Base-by-base conservation (phyloP, 2,888 invertebrate genomes). In the Tholera decimalis region DNA sequence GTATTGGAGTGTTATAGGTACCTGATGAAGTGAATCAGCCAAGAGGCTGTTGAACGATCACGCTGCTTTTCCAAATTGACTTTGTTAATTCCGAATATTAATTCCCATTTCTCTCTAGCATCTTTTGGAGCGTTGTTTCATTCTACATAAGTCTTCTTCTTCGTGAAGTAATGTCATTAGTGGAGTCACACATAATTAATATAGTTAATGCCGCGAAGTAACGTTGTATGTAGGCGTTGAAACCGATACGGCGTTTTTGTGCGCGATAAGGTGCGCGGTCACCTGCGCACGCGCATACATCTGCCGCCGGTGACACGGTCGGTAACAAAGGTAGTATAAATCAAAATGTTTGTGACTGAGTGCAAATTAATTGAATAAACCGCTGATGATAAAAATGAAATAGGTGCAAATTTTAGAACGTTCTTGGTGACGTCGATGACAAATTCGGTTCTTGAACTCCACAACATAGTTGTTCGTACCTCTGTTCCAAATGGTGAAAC, bases 281-380 rank as follows among this genome's bases (percentile, higher is more conserved):
- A 85, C 86, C 85, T 85, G 86, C 85, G 77, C 77, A 4, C 18
- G 77, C 74, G n/a, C 11, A 62, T 68, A 78, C 86, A 86, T 80
- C 84, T 86, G 85, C 79, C 67, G 85, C 79, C 67, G 3, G 47
- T 22, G 39, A 44, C 56, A 46, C 58, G 55, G 49, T 57, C 64
- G 56, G 46, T 53, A 64, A 77, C 73, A 70, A 79, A 66, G 54
- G 57, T 28, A 51, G 6, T 37, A 63, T 70, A 74, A 82, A 82
- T 82, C 82, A 75, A 79, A 78, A 71, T 65, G 60, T 59, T 75
- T 56, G 59, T 53, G 37, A 43, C 58, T 51, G 43, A 51, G 39
- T 47, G 56, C 43, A 26, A 69, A 75, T 75, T 75, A 63, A 54
- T 50, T 41, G 18, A 24, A 35, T 37, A 28, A 22, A 43, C 53